phyloP scores from a whole-genome alignment of 2,888 invertebrate species.

The Timema podura region DNA sequence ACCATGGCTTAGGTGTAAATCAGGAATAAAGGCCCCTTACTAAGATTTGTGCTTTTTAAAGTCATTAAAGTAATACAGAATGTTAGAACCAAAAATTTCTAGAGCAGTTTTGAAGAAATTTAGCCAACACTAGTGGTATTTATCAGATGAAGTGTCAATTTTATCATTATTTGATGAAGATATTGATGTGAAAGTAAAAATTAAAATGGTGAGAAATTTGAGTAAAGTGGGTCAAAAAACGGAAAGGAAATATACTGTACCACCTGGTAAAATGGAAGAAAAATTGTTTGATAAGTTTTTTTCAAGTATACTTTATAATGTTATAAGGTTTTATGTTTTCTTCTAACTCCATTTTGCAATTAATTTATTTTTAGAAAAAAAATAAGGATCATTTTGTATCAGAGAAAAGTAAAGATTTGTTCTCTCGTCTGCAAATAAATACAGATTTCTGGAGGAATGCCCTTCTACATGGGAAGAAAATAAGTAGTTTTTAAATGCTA shows the following conservation, averaged over 20 bases:
- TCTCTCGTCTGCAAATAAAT: not conserved
- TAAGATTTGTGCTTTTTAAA: conserved; percentile 5
- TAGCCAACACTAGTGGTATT: not conserved
- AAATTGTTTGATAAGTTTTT: too few relatives aligned
- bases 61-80: not conserved
- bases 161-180: not conserved
- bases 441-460: not conserved
- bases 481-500: not conserved
- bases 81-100: not conserved
- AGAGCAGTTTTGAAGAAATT: not conserved
- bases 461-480: not conserved
- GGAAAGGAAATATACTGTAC: too few relatives aligned
- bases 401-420: not conserved
- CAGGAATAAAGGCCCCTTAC: not conserved
- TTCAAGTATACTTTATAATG: too few relatives aligned
- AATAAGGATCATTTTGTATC: not conserved
- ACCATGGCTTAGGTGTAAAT: not conserved
- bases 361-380: not conserved
- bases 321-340: not conserved
- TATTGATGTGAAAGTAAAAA: not conserved
- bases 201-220: not conserved
- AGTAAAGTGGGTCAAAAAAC: not conserved
- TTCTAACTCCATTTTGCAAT: conserved; percentile 2
- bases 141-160: not conserved
- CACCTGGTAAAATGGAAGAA: too few relatives aligned